Conservation (phyloP, 2,888 invertebrate species). For the Orchesellides sinensis region DNA sequence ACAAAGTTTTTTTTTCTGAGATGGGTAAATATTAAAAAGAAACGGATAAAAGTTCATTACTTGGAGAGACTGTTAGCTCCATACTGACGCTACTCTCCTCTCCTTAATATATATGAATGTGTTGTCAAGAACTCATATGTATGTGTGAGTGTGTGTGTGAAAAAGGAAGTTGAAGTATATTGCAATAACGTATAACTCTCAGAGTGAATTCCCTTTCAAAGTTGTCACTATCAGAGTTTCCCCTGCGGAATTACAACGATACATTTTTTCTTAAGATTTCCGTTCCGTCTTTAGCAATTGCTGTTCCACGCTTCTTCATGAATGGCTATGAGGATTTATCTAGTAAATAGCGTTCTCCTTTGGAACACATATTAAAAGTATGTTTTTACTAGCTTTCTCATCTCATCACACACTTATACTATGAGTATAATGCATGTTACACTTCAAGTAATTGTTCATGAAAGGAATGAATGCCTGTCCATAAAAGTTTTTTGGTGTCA, state of each 20-base stretch:
- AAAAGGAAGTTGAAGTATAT: constrained; percentile 34
- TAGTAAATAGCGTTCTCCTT: constrained; percentile 16
- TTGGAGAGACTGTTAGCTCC: constrained; percentile 7
- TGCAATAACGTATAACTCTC: constrained; percentile 5
- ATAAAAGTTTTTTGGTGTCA: constrained; percentile 27
- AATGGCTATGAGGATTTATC: constrained; percentile 35
- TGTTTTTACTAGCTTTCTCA: constrained; percentile 5
- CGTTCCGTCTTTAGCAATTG: constrained; percentile 43
- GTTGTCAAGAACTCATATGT: constrained; percentile 42
- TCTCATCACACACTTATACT: too few species aligned
- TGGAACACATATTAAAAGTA: background rate
- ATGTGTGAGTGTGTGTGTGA: background rate
- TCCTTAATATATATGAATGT: constrained; percentile 6
- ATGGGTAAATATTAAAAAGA: constrained; percentile 54
- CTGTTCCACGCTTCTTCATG: constrained; percentile 13
- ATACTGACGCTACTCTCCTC: background rate
- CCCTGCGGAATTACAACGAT: constrained; percentile 58
- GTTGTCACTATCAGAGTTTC: constrained; percentile 57
- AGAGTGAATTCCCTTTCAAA: constrained; percentile 33
- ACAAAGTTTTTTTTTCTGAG: constrained; percentile 40
- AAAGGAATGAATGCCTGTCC: constrained; percentile 21
- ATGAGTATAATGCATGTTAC: background rate
- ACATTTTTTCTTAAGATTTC: constrained; percentile 49
- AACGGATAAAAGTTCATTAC: constrained; percentile 60
- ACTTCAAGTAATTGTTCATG: constrained; percentile 24